Evolutionary conservation across 1,140 invertebrate genomes (phyloP).

Genomic region (Platorchestia sp.): DNA sequence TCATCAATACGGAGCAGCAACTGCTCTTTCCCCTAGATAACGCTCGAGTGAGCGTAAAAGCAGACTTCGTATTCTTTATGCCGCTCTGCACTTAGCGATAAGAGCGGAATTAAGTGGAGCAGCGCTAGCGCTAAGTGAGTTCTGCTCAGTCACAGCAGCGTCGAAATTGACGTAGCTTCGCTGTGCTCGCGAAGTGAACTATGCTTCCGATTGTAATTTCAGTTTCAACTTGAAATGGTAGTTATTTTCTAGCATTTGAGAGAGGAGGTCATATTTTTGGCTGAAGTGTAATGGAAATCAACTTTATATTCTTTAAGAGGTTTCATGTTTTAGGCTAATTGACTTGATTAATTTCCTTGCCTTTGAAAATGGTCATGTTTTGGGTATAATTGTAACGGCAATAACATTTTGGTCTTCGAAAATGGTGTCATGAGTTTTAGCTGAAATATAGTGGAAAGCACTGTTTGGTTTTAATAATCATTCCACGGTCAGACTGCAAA

Average conservation of each 20-base stretch:
- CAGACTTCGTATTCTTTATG: slow-evolving; percentile 23
- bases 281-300: no score
- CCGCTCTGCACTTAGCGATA: not conserved
- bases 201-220: not conserved
- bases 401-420: no score
- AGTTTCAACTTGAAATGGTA: not conserved
- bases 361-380: no score
- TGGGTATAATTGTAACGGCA: no score
- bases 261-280: not conserved
- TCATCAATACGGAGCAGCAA: not conserved
- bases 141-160: not conserved
- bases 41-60: not conserved
- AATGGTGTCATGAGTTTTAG: no score
- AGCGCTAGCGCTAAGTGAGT: not conserved
- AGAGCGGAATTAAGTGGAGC: not conserved
- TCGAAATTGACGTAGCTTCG: not conserved
- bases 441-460: no score
- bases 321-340: no score
- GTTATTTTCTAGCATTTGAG: not conserved
- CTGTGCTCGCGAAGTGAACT: not conserved
- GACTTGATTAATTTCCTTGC: no score
- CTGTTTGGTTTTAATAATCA: no score
- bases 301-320: no score
- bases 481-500: no score
- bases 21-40: not conserved